Conservation (phyloP, 2,113 vertebrate species). For the Peucedramus taeniatus region DNA sequence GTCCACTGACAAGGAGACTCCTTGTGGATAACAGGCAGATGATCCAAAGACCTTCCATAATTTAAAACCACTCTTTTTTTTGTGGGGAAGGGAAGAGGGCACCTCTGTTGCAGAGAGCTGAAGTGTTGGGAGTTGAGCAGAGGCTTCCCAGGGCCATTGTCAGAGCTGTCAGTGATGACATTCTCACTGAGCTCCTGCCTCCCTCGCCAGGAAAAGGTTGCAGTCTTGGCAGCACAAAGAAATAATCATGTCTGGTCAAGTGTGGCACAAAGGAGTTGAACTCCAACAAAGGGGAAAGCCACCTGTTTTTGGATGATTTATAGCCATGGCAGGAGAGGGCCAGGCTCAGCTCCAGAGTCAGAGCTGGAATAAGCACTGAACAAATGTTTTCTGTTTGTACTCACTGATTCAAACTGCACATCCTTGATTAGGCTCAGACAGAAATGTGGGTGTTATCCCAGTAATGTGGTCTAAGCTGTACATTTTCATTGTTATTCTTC, state of each 20-base stretch:
- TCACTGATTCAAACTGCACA: neutral
- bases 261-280: neutral
- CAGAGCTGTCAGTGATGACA: neutral
- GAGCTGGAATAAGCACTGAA: neutral
- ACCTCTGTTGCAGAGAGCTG: neutral
- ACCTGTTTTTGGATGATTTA: neutral
- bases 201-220: neutral
- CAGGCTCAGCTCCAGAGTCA: neutral
- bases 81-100: neutral
- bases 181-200: neutral
- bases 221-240: neutral
- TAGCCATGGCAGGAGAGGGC: accelerated
- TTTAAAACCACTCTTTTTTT: neutral
- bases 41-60: neutral
- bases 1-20: neutral
- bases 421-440: neutral
- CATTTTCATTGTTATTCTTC: neutral
- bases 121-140: neutral
- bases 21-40: neutral
- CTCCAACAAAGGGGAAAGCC: neutral
- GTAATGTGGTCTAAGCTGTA: neutral
- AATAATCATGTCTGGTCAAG: neutral
- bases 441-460: neutral
- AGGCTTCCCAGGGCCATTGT: neutral
- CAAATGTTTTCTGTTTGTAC: neutral